Base-by-base conservation (phyloP, 2,888 invertebrate genomes). In the Pyrrhosoma nymphula region DNA sequence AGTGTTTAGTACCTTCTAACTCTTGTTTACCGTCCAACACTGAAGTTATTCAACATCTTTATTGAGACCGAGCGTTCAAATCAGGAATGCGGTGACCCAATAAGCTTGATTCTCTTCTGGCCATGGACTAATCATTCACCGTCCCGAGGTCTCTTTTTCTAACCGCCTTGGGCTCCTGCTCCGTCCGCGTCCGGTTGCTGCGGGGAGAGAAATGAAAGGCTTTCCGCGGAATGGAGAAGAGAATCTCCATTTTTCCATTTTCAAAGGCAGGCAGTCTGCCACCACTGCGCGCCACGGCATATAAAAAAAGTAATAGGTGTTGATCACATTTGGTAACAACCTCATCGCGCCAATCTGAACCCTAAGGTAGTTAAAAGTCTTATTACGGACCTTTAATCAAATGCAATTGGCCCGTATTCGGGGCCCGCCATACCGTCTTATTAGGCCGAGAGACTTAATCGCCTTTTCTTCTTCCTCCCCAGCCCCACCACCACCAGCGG, bases 361-460 rank as follows among this genome's bases (percentile, higher is more conserved):
- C 93, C 93, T 63, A 63, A 63, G 93, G 63, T 93, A 75, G 93
- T 93, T 93, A 93, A 69, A 93, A 93, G 93, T 93, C 93, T 93
- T 93, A 93, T 93, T 93, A 93, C 39, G 93, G 93, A 93, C 93
- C 93, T 93, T 93, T 93, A 93, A 93, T 93, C 93, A 93, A 93
- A 93, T 93, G 93, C 93, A 69, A 93, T 75, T 93, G 93, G 93
- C 93, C 75, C 93, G 93, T 69, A 93, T 93, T 93, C 93, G 60
- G 89, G 60, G 89, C 55, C 56, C 89, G 55, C 89, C 89, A 55
- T 89, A 89, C 93, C 93, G 75, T 93, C 93, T 93, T 93, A 75
- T 93, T 75, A 93, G 75, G 69, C 63, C 93, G 23, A 39, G 39
- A 63, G 69, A 93, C 93, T 93, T 93, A 93, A 93, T 93, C 93